phyloP scores from a whole-genome alignment of 2,888 invertebrate species.

The Apamea anceps region DNA sequence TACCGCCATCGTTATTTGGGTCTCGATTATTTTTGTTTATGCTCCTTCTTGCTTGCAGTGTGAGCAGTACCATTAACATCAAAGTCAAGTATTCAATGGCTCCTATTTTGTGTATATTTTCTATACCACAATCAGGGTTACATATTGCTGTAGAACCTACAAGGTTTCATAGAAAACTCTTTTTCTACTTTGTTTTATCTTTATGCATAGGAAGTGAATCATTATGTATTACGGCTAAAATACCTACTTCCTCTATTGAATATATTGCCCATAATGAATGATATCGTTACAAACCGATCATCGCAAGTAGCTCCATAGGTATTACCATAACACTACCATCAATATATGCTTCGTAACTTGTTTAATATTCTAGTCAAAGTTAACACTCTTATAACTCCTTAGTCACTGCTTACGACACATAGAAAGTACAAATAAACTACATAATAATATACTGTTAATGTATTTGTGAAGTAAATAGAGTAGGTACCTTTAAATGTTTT shows the following conservation, averaged over 20 bases:
- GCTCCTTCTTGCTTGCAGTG: slow-evolving; percentile 17
- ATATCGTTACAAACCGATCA: not conserved
- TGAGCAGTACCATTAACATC: slow-evolving; percentile 10
- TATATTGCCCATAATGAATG: not conserved
- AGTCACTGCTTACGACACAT: slow-evolving; percentile 36
- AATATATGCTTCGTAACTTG: slow-evolving; percentile 2
- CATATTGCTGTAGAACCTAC: not conserved
- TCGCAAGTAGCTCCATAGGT: not conserved
- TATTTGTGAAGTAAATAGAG: not conserved
- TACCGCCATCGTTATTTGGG: slow-evolving; percentile 52
- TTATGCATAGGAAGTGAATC: not conserved
- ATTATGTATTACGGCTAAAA: not conserved
- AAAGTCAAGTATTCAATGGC: not conserved
- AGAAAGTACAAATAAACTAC: slow-evolving; percentile 44
- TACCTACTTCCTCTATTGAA: slow-evolving; percentile 18
- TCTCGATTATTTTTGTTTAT: slow-evolving; percentile 41
- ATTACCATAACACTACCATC: slow-evolving; percentile 3
- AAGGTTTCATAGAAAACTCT: not conserved
- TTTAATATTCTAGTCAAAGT: slow-evolving; percentile 40
- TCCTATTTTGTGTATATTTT: not conserved
- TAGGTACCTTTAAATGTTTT: not conserved
- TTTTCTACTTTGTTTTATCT: not conserved
- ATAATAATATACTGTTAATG: not conserved
- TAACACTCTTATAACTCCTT: slow-evolving; percentile 15
- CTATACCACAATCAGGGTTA: not conserved